Conservation (phyloP, 1,140 invertebrate genomes). For the Drosophila subobscura region DNA sequence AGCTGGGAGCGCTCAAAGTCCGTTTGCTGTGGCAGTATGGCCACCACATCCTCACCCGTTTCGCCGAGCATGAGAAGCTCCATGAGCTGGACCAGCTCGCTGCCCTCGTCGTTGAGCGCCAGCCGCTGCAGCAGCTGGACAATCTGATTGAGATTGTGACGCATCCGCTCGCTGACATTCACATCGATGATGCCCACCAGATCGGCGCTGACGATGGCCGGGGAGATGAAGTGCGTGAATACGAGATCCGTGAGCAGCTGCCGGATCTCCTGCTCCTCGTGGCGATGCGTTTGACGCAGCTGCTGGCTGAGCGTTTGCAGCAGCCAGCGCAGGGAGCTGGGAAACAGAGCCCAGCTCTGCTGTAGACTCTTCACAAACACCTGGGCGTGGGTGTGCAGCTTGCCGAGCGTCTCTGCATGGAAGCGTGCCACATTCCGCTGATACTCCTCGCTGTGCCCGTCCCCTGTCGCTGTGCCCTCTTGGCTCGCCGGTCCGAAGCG, state of each 20-base stretch:
- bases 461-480: conserved; percentile 84
- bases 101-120: conserved; percentile 93
- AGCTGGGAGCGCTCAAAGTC: conserved; percentile 87
- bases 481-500: conserved; percentile 87
- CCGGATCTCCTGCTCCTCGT: conserved; percentile 88
- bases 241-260: conserved; percentile 96
- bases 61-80: conserved; percentile 87
- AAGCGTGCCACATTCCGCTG: conserved; percentile 89
- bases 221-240: conserved; percentile 97
- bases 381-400: conserved; percentile 90
- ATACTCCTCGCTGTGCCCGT: conserved; percentile 87
- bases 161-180: conserved; percentile 94
- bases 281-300: conserved; percentile 86
- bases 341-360: conserved; percentile 96
- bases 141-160: conserved; percentile 96
- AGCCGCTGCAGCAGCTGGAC: conserved; percentile 96
- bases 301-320: conserved; percentile 90
- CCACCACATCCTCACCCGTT: conserved; percentile 85
- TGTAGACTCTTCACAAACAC: conserved; percentile 93
- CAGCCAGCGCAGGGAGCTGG: conserved; percentile 91
- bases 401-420: conserved; percentile 90
- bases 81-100: conserved; percentile 89
- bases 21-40: conserved; percentile 85
- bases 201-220: conserved; percentile 98
- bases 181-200: conserved; percentile 97